Evolutionary conservation across 1,140 invertebrate species (phyloP), one percentile per base, ranked within the genome.

Genomic region (Cephus cinctus): DNA sequence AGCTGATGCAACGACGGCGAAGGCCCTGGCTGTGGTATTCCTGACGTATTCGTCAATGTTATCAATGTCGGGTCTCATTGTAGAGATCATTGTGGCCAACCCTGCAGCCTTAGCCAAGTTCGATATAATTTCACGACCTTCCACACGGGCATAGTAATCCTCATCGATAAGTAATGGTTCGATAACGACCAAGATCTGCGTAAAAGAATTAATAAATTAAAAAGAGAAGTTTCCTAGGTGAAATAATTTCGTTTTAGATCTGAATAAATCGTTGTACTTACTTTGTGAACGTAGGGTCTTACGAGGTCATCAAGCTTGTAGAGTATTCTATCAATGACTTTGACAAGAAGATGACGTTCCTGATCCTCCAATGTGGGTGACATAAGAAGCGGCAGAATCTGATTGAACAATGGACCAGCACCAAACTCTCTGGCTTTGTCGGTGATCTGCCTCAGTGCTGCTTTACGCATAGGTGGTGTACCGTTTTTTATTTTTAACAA

Each of bases 31-130:
- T 6, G 98, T 99, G 0, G 98, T 99, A 73, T 99, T 99, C 70
- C 98, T 81, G 1, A 99, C 98, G 60, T 99, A 99, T 78, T 99
- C 98, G 77, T 99, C 98, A 63, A 99, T 98, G 70, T 99, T 99
- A 72, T 99, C 98, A 68, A 99, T 99, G 81, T 99, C 98, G 3
- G 98, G 98, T 76, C 98, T 83, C 98, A 99, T 99, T 0, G 97
- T 99, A 1, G 97, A 99, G 63, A 99, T 99, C 98, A 99, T 99
- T 5, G 98, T 99, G 0, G 98, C 98, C 19, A 99, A 79, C 49
- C 98, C 98, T n/a, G 98, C 98, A 14, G 98, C 98, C 79, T 99
- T 99, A 0, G 98, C 96, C 59, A 99, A 80, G 80, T 99, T 99
- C 0, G 96, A 99, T 64, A 99, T 99, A 52, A 99, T 99, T 78